phyloP scores from a whole-genome alignment of 2,888 invertebrate species.

The Ditula angustiorana region DNA sequence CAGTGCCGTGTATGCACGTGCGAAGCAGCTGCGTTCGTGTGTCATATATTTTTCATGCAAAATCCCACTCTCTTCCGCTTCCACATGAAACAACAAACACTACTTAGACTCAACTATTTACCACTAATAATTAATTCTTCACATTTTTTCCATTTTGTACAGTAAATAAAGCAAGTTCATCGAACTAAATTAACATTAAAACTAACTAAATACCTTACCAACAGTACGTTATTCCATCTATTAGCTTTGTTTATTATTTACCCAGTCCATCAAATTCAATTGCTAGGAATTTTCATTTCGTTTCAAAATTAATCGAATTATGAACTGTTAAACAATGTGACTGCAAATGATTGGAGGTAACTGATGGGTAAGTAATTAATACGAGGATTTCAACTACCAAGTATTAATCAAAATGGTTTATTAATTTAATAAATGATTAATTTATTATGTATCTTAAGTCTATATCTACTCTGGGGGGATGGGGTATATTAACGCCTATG shows the following conservation, averaged over 20 bases:
- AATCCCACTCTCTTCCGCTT: no score
- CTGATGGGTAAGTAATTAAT: constrained; percentile 1
- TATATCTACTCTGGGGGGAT: no score
- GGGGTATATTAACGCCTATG: no score
- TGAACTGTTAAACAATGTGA: background rate
- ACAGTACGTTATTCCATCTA: background rate
- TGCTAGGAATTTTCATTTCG: background rate
- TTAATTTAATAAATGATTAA: background rate
- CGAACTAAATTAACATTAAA: background rate
- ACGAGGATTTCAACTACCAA: background rate
- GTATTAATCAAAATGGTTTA: background rate
- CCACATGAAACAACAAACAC: no score
- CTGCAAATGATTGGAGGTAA: constrained; percentile 1
- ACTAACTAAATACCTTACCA: background rate
- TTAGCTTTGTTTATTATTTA: constrained; percentile 2
- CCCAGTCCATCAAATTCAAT: background rate
- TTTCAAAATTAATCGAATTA: background rate
- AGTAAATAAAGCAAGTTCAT: background rate
- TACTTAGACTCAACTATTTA: no score
- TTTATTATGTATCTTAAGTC: background rate
- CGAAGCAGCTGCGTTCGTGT: no score
- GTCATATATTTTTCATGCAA: no score
- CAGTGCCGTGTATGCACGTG: no score
- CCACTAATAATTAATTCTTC: no score
- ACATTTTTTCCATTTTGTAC: background rate